Percentiles rank a stretch among this genome's conserved stretches.
Evolutionary conservation across 2,888 invertebrate genomes (phyloP).

Genomic region (Orchesella flavescens): DNA sequence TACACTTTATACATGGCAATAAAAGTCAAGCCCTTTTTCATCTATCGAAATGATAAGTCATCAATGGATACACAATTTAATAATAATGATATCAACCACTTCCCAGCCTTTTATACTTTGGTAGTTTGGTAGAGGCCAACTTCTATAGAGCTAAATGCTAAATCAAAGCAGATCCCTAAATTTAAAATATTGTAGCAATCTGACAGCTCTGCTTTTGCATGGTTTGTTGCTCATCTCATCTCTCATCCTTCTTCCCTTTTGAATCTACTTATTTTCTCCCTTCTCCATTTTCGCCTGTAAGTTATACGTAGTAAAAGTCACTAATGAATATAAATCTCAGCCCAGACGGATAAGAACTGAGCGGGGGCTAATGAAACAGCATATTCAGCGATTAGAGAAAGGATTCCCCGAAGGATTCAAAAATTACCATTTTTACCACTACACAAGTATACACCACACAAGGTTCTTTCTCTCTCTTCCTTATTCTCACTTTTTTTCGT

Average conservation of each 20-base stretch:
- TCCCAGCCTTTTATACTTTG: conserved; percentile 18
- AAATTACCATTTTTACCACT: conserved; percentile 63
- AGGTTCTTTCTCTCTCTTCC: not conserved
- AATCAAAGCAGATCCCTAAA: conserved; percentile 26
- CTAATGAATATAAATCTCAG: conserved; percentile 56
- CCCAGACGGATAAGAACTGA: conserved; percentile 51
- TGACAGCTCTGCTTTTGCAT: conserved; percentile 48
- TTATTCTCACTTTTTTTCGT: not conserved
- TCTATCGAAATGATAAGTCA: conserved; percentile 34
- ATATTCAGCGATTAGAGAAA: conserved; percentile 60
- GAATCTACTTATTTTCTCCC: not conserved
- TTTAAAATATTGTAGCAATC: conserved; percentile 46
- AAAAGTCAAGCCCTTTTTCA: conserved; percentile 22
- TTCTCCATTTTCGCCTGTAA: not conserved
- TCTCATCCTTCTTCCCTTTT: conserved; percentile 25
- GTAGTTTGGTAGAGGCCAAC: conserved; percentile 5
- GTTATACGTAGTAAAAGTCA: conserved; percentile 29
- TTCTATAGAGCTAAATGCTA: not conserved
- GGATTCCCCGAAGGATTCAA: conserved; percentile 62
- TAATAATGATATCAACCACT: conserved; percentile 45
- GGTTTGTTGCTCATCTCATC: conserved; percentile 36
- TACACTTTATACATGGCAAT: not conserved
- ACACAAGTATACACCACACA: conserved; percentile 22
- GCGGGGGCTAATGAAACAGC: conserved; percentile 56
- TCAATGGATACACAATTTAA: conserved; percentile 49